Base-by-base conservation (phyloP, 2,888 invertebrate genomes). In the Heliconius aoede region DNA sequence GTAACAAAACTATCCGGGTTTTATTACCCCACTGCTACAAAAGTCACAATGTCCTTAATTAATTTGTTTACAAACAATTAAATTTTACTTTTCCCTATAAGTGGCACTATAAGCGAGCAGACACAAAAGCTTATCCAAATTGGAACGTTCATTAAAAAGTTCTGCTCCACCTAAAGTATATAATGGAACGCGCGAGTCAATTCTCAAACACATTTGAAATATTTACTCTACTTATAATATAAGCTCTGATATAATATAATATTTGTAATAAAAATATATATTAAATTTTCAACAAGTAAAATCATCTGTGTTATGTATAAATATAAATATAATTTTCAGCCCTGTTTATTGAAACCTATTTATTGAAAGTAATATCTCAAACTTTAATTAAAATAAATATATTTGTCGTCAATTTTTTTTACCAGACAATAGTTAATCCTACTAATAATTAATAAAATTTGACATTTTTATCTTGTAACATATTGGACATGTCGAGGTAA, bases 121-220 rank as follows among this genome's bases (percentile, higher is more conserved):
- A 78, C 76, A 81, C 78, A 82, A 82, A 80, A 81, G 79, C 77
- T 78, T 80, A 78, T 78, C 77, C 80, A 80, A 82, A 80, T 77
- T 76, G 77, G 77, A 80, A 68, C 75, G 78, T 78, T 80, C 80
- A 78, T 80, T 80, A 80, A 80, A 80, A 80, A 80, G 77, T 80
- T 80, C 75, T 78, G 78, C 73, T 77, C 60, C 76, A 77, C 77
- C 77, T 73, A 82, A 80, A 81, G 77, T 76, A 81, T 78, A 82
- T 78, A 79, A 79, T 75, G 73, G 64, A 74, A 73, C 71, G 64
- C 51, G 65, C 71, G 75, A 76, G 69, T 72, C 71, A 76, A 72
- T 76, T 76, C 64, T 24, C 71, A 76, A 76, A 72, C 51, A 72
- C 51, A 60, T 76, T 75, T 65, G 55, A 72, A 55, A 76, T 64